A percentile compares a stretch with the other conserved stretches of the same genome.
phyloP scores from a whole-genome alignment of 2,888 invertebrate species.

The Lymantria monacha region DNA sequence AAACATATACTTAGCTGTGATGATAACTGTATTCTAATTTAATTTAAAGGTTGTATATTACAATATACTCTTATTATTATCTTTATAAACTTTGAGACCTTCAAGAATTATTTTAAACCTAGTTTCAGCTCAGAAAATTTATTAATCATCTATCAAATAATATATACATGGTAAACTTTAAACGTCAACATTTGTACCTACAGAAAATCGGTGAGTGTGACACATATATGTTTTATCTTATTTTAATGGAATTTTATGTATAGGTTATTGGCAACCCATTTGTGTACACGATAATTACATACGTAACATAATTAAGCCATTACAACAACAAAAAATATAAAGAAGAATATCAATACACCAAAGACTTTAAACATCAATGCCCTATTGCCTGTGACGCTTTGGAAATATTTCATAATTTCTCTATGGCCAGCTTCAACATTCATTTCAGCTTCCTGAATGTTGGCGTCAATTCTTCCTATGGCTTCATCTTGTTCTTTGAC shows the following conservation, averaged over 20 bases:
- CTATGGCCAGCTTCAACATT: conserved; percentile 99
- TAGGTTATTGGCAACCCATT: background rate
- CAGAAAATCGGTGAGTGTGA: background rate
- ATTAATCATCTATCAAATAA: too few species aligned
- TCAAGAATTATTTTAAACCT: too few species aligned
- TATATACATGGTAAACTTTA: too few species aligned
- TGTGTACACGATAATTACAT: conserved; percentile 2
- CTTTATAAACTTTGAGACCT: too few species aligned
- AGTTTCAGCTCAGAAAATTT: too few species aligned
- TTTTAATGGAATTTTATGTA: conserved; percentile 7
- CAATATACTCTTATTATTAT: too few species aligned
- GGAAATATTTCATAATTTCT: conserved; percentile 98
- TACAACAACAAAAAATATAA: conserved; percentile 99
- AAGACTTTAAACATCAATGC: conserved; percentile 99
- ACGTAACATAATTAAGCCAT: conserved; percentile 84
- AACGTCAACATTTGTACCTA: background rate
- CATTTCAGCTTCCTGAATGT: conserved; percentile 96
- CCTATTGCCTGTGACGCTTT: conserved; percentile 97
- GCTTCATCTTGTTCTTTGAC: conserved; percentile 99
- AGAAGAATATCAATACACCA: conserved; percentile 98
- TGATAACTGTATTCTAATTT: too few species aligned
- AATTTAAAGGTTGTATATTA: too few species aligned
- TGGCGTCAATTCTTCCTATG: conserved; percentile 98
- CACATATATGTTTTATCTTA: background rate
- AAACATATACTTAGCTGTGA: too few species aligned